phyloP scores from a whole-genome alignment of 1,140 invertebrate species.

The Neuroterus valhalla region DNA sequence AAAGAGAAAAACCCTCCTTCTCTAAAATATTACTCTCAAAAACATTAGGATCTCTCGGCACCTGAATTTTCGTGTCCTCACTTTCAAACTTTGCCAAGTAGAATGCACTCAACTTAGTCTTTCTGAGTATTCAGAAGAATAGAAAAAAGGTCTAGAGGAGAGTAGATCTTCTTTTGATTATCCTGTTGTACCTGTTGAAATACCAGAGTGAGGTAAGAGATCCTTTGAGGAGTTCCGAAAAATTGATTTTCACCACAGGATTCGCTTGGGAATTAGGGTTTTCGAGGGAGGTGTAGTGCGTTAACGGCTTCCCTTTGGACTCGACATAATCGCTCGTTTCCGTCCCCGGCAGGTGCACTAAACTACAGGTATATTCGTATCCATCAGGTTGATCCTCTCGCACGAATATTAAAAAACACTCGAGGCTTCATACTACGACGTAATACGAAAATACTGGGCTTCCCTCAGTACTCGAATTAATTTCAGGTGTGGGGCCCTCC shows the following conservation, averaged over 20 bases:
- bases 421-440: neutral
- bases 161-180: neutral
- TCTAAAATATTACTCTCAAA: too few species aligned
- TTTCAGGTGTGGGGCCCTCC: too few species aligned
- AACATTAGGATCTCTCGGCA: too few species aligned
- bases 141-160: neutral
- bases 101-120: too few species aligned
- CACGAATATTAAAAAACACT: conserved; percentile 30
- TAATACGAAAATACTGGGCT: neutral
- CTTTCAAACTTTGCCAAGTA: too few species aligned
- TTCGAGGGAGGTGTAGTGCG: conserved; percentile 2
- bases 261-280: neutral
- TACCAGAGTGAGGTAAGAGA: conserved; percentile 4
- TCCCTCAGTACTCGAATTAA: conserved; percentile 9
- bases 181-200: neutral
- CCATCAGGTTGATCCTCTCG: conserved; percentile 19
- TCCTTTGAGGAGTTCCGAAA: conserved; percentile 20
- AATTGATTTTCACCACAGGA: conserved; percentile 29
- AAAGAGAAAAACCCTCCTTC: too few species aligned
- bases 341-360: conserved; percentile 19
- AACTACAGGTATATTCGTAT: conserved; percentile 18
- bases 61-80: too few species aligned
- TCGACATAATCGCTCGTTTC: conserved; percentile 24
- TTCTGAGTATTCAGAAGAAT: neutral
- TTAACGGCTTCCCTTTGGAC: conserved; percentile 16